These are phyloP conservation scores for Plebejus anna DNA, from an alignment of 2,888 invertebrate species.

Conservation along the genomic window DNA sequence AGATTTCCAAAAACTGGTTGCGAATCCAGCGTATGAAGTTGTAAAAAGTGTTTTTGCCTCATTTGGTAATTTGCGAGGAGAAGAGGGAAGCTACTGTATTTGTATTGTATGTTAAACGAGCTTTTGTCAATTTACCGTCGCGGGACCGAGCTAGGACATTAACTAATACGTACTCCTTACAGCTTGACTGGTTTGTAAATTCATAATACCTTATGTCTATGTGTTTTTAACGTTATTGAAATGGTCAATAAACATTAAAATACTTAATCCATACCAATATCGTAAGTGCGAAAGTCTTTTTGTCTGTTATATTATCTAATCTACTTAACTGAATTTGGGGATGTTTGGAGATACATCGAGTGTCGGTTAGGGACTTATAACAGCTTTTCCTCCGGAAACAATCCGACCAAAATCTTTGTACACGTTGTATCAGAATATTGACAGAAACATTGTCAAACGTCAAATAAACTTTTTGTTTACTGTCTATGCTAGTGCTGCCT, in stretches of 20 bases:
- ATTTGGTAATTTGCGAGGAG: conserved; percentile 35
- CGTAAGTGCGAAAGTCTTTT: too few species aligned
- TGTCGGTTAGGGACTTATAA: too few species aligned
- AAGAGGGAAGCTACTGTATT: conserved; percentile 29
- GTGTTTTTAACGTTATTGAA: background rate
- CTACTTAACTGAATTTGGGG: too few species aligned
- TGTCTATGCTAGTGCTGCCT: too few species aligned
- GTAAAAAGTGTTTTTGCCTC: conserved; percentile 33
- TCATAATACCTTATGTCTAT: background rate
- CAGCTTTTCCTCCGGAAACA: too few species aligned
- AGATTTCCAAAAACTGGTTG: conserved; percentile 7
- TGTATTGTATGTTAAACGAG: conserved; percentile 5
- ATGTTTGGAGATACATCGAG: too few species aligned
- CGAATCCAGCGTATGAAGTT: conserved; percentile 26
- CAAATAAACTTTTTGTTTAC: too few species aligned
- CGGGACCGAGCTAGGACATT: background rate
- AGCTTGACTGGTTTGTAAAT: conserved; percentile 11
- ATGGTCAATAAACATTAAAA: background rate
- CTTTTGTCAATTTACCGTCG: conserved; percentile 23
- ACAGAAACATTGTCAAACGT: too few species aligned
- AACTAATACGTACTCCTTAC: conserved; percentile 1
- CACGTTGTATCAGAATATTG: too few species aligned
- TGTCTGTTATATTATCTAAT: too few species aligned
- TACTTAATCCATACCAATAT: too few species aligned
- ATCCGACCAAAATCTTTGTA: too few species aligned